phyloP scores from a whole-genome alignment of 2,113 vertebrate species.

The Jacana jacana region DNA sequence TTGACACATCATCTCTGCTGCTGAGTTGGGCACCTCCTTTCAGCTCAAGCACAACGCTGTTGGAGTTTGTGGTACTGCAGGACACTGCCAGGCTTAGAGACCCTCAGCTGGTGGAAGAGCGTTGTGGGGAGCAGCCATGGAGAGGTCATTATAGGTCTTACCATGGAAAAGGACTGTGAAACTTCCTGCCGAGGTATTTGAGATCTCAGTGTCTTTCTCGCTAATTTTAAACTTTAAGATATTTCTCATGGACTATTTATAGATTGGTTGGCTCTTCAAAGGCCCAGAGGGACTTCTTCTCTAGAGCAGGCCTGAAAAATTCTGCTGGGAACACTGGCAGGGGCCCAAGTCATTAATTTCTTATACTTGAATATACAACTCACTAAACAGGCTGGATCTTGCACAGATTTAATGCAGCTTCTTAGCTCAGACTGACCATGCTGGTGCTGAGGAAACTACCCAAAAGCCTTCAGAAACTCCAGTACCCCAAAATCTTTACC shows the following conservation, averaged over 20 bases:
- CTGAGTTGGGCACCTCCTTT: accelerated
- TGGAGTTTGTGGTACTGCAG: not conserved
- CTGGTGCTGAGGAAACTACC: not conserved
- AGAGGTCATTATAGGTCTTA: not conserved
- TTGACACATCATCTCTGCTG: accelerated
- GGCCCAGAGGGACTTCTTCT: not conserved
- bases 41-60: not conserved
- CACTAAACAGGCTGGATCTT: not conserved
- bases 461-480: not conserved
- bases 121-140: accelerated
- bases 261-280: not conserved
- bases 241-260: slow-evolving; percentile 34
- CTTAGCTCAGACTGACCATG: not conserved
- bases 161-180: not conserved
- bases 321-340: not conserved
- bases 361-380: not conserved
- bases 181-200: not conserved
- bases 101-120: not conserved
- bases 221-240: slow-evolving; percentile 14
- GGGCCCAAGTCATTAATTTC: not conserved
- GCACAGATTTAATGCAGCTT: not conserved
- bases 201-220: not conserved
- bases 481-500: not conserved
- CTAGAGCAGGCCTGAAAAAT: slow-evolving; percentile 11
- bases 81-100: not conserved